Conservation (phyloP, 1,140 invertebrate genomes). For the Monomorium pharaonis region DNA sequence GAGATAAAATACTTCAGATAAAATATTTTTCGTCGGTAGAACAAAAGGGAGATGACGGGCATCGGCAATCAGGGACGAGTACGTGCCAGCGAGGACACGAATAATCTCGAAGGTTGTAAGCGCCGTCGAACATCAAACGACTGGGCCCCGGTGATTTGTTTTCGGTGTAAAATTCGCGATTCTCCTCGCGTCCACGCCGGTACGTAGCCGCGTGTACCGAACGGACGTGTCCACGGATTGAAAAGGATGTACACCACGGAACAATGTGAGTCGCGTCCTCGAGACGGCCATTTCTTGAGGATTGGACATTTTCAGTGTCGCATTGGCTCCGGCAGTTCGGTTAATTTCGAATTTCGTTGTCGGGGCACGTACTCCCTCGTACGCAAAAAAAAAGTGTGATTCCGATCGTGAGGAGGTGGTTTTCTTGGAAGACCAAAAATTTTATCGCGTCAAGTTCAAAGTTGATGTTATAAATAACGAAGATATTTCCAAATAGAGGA, state of each 20-base stretch:
- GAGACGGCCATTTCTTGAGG: slow-evolving; percentile 34
- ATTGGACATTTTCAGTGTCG: slow-evolving; percentile 7
- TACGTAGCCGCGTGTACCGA: slow-evolving; percentile 15
- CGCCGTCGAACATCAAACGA: slow-evolving; percentile 10
- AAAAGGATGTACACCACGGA: slow-evolving; percentile 23
- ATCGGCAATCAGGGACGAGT: slow-evolving; percentile 34
- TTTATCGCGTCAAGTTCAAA: background rate
- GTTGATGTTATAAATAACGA: background rate
- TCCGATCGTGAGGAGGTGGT: background rate
- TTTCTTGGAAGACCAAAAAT: background rate
- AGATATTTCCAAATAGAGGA: background rate
- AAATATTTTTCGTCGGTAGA: slow-evolving; percentile 8
- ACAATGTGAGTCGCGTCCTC: slow-evolving; percentile 41
- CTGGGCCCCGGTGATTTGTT: slow-evolving; percentile 52
- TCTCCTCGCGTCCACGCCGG: slow-evolving; percentile 53
- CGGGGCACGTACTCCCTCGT: slow-evolving; percentile 21
- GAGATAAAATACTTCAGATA: background rate
- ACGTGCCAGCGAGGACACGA: slow-evolving; percentile 17
- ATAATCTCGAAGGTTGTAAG: slow-evolving; percentile 51
- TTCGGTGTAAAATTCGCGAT: slow-evolving; percentile 61
- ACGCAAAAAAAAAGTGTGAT: background rate
- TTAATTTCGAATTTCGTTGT: slow-evolving; percentile 26
- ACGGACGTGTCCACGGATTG: slow-evolving; percentile 13
- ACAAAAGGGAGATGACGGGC: slow-evolving; percentile 43
- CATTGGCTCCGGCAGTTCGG: slow-evolving; percentile 17